Percentiles rank a stretch among this genome's conserved stretches.
phyloP scores from a whole-genome alignment of 2,113 vertebrate genomes.

The Suncus etruscus region DNA sequence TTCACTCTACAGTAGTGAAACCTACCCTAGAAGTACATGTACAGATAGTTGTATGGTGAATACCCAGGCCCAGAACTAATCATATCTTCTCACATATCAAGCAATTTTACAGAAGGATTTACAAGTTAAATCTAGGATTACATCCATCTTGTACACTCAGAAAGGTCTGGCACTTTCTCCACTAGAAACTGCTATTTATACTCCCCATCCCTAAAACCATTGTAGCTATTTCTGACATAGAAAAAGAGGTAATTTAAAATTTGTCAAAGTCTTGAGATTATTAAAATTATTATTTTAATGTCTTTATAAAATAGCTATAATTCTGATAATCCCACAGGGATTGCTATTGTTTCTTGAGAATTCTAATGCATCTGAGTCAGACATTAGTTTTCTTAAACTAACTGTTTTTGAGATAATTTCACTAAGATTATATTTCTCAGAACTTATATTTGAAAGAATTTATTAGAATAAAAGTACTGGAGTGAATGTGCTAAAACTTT shows the following conservation, averaged over 20 bases:
- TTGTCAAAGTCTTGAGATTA: slow-evolving; percentile 79
- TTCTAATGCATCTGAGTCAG: slow-evolving; percentile 73
- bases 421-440: slow-evolving; percentile 40
- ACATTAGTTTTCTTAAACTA: slow-evolving; percentile 72
- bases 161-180: neutral
- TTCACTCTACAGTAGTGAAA: neutral
- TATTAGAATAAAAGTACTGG: slow-evolving; percentile 64
- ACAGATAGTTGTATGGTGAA: neutral
- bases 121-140: neutral
- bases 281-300: slow-evolving; percentile 78
- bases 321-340: slow-evolving; percentile 76
- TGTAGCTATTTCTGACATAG: slow-evolving; percentile 76
- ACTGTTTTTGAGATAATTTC: slow-evolving; percentile 50
- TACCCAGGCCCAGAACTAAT: neutral
- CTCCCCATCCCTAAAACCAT: slow-evolving; percentile 59
- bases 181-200: neutral
- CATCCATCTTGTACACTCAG: neutral
- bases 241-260: slow-evolving; percentile 79
- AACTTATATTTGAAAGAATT: slow-evolving; percentile 55
- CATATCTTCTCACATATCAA: neutral
- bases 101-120: neutral
- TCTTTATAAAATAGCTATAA: slow-evolving; percentile 78
- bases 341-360: slow-evolving; percentile 76
- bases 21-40: neutral
- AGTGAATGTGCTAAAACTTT: neutral